Evolutionary conservation across 2,797 vertebrate species (phyloP), one percentile per base, ranked within the genome.

Genomic region (Pampus argenteus): DNA sequence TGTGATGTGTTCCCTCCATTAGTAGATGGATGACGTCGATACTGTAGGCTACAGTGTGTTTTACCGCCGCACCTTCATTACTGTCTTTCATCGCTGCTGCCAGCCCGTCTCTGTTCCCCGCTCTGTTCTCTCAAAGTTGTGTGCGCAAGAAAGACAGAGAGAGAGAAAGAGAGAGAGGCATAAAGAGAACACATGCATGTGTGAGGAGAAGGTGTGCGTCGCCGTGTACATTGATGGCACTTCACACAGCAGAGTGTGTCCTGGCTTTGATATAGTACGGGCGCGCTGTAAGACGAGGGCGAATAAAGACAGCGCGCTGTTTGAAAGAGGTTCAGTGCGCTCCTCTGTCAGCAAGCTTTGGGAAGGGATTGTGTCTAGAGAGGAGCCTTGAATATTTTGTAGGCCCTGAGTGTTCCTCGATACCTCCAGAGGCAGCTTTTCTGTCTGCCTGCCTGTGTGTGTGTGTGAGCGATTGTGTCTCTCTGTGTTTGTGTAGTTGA

Each of bases 191-290:
- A 9, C 14, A 2, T 29, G 62, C 20, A 23, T 54, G 74, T 48
- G 78, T 18, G 74, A 70, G 75, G 69, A 74, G 82, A 73, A 80
- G 77, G 74, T 80, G 85, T 67, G 71, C 56, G 52, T 80, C 18
- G 52, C 60, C 8, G 57, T 84, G 85, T 88, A 73, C 66, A 55
- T 77, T 89, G 88, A 91, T 90, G 89, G 74, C 85, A 88, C 91
- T 91, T 91, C 89, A 89, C 85, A 86, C 83, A 18, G 84, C 73
- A 50, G 74, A 55, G 52, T 72, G 86, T 79, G 89, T 90, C 86
- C 86, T 77, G 50, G 73, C 87, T 92, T 90, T 91, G 87, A 89
- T 91, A 76, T 72, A 31, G 78, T 66, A 67, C 47, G 69, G 78
- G 80, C 58, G 13, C 18, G 69, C 77, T 76, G 77, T 82, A 84